Conservation (phyloP, 2,113 vertebrate genomes). For the Agapornis roseicollis region DNA sequence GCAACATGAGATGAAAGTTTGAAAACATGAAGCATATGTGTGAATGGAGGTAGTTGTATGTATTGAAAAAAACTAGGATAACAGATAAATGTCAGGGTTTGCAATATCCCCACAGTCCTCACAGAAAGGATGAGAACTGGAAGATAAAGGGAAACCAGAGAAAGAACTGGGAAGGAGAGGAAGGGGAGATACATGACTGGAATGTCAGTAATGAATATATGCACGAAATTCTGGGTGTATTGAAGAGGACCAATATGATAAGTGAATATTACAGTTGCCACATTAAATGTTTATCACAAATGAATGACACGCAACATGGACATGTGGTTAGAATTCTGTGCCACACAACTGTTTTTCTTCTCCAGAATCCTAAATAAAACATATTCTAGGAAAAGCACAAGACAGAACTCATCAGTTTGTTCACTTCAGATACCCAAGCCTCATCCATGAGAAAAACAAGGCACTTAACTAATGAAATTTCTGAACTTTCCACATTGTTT, state of each 20-base stretch:
- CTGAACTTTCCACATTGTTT: constrained; percentile 12
- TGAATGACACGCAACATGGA: neutral
- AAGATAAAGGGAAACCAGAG: neutral
- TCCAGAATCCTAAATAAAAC: neutral
- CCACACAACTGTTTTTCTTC: neutral
- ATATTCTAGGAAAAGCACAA: neutral
- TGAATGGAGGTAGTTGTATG: neutral
- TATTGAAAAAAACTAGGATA: neutral
- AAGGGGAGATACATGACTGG: neutral
- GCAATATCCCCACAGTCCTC: neutral
- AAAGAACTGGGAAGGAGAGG: fast-evolving
- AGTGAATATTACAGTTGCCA: fast-evolving
- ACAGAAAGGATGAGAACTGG: neutral
- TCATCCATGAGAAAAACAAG: neutral
- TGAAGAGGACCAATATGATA: neutral
- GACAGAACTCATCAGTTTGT: neutral
- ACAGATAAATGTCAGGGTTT: neutral
- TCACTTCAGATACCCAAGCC: neutral
- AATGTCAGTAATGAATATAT: neutral
- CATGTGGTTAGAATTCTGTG: fast-evolving
- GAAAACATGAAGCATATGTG: constrained; percentile 26
- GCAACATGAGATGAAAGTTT: constrained; percentile 6
- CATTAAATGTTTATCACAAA: neutral
- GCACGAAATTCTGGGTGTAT: neutral
- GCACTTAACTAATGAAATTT: neutral